These are phyloP conservation scores for Chloropsis hardwickii DNA, from an alignment of 2,113 vertebrate genomes.

Conservation along the genomic window DNA sequence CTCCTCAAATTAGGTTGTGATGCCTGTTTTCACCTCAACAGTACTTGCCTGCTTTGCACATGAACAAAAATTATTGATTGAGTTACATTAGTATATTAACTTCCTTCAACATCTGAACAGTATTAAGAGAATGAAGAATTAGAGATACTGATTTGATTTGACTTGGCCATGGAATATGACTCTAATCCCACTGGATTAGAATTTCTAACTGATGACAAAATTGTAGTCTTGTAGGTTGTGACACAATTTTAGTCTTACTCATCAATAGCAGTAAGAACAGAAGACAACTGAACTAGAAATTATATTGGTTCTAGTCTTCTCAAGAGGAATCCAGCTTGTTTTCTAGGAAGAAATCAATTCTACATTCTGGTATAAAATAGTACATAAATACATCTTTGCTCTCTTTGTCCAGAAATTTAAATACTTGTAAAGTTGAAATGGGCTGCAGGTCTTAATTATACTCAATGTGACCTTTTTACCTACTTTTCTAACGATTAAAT, in stretches of 20 bases:
- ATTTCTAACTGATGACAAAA: not conserved
- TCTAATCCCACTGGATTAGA: not conserved
- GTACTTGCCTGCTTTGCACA: not conserved
- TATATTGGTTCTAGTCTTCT: not conserved
- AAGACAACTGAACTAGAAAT: not conserved
- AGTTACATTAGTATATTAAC: not conserved
- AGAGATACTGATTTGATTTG: not conserved
- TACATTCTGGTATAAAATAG: not conserved
- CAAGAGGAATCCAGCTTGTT: not conserved
- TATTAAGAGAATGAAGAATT: not conserved
- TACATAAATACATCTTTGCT: not conserved
- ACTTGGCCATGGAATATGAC: not conserved
- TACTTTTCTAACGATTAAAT: not conserved
- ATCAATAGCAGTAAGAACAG: not conserved
- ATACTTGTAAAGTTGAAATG: not conserved
- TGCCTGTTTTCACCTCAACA: not conserved
- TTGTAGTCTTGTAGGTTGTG: not conserved
- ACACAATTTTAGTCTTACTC: not conserved
- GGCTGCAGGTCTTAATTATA: not conserved
- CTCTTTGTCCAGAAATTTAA: not conserved
- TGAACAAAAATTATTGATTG: not conserved
- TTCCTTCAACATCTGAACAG: not conserved
- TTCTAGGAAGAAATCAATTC: not conserved
- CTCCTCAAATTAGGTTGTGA: not conserved
- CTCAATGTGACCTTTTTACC: not conserved